These are phyloP conservation scores for Candidula unifasciata DNA, from an alignment of 2,888 invertebrate genomes.

Conservation along the genomic window DNA sequence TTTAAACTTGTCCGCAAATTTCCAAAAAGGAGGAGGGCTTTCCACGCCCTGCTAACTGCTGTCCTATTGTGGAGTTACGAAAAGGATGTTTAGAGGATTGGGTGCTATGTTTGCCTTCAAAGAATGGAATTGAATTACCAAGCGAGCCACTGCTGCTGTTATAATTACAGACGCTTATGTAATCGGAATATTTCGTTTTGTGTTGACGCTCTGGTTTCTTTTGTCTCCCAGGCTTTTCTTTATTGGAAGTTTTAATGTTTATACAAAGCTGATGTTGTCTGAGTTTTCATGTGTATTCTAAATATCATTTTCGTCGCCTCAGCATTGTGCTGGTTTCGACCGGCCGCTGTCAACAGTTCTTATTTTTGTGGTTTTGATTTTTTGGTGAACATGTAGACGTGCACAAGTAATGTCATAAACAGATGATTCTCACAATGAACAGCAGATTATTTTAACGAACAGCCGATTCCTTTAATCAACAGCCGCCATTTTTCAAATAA, in stretches of 20 bases:
- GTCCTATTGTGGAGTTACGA: constrained; percentile 6
- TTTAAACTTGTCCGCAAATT: constrained; percentile 17
- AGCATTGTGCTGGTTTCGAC: background rate
- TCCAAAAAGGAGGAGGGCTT: constrained; percentile 17
- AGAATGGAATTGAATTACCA: constrained; percentile 18
- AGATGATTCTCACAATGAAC: no score
- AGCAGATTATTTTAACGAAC: no score
- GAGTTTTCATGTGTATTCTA: background rate
- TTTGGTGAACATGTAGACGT: no score
- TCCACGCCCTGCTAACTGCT: constrained; percentile 35
- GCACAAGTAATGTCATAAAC: no score
- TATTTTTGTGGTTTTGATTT: background rate
- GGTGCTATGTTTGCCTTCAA: constrained; percentile 37
- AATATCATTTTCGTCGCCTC: background rate
- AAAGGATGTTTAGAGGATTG: constrained; percentile 1
- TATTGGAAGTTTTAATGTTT: constrained; percentile 22
- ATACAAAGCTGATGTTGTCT: constrained; percentile 3
- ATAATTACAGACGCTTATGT: constrained; percentile 38
- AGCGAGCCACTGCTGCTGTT: constrained; percentile 12
- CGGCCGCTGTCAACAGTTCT: background rate
- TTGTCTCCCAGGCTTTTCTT: background rate
- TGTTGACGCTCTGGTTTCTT: background rate
- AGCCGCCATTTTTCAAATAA: no score
- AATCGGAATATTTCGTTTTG: constrained; percentile 31
- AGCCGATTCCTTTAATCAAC: no score